Percentiles rank a stretch among this genome's conserved stretches.
Evolutionary conservation across 1,140 invertebrate genomes (phyloP).

Genomic region (Brachionus asplanchnoidis): DNA sequence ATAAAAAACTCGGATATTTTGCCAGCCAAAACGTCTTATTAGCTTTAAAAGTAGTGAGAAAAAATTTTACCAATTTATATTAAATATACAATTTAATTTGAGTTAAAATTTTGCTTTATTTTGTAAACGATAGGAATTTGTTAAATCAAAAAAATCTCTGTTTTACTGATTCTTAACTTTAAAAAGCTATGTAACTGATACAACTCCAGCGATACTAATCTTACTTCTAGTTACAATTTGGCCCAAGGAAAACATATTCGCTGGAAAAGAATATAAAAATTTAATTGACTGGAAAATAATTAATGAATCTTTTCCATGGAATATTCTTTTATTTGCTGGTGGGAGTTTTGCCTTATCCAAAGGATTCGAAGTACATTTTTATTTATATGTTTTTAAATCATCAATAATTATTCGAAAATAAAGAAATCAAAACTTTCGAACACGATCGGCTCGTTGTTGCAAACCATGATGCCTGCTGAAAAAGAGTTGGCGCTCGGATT

Average conservation of each 20-base stretch:
- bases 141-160: too few relatives aligned
- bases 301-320: conserved; percentile 12
- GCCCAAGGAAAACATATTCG: conserved; percentile 34
- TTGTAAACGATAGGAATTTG: too few relatives aligned
- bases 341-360: conserved; percentile 16
- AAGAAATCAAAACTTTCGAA: not conserved
- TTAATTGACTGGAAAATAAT: conserved; percentile 17
- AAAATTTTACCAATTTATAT: too few relatives aligned
- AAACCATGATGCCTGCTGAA: not conserved
- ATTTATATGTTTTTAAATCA: not conserved
- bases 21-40: too few relatives aligned
- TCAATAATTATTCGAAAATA: not conserved
- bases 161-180: not conserved
- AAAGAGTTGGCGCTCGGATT: not conserved
- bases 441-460: not conserved
- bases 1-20: too few relatives aligned
- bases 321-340: conserved; percentile 20
- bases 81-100: too few relatives aligned
- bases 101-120: too few relatives aligned
- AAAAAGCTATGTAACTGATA: conserved; percentile 13
- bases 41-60: too few relatives aligned
- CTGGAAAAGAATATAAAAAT: not conserved
- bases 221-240: not conserved
- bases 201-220: conserved; percentile 7
- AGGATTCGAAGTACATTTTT: not conserved